Base-by-base conservation (phyloP, 2,797 vertebrate species). In the Erethizon dorsatum region DNA sequence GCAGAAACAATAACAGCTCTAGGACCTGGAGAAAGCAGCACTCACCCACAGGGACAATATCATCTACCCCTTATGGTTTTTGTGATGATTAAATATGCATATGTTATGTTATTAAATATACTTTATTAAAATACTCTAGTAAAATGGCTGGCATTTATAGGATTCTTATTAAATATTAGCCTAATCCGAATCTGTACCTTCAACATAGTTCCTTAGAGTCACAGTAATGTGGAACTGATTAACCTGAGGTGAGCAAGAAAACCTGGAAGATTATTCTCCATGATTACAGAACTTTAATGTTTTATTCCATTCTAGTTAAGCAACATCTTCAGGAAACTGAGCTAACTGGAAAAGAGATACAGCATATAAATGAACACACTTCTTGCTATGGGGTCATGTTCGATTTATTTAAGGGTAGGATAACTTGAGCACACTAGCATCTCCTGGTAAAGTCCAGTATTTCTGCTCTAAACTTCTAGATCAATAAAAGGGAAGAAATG, bases 401-500 rank as follows among this genome's bases (percentile, higher is more conserved):
- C 90, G 37, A 20, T 69, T 93, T 87, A 84, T 69, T 75, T 86
- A 87, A 83, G 47, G 33, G 17, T 71, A 37, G 41, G 69, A 20
- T 41, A 45, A 80, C 8, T n/a, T 75, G 12, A 88, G n/a, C 31
- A 83, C 12, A 65, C 2, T 26, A 54, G 37, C 3, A 10, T 52
- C 45, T 90, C 78, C 59, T 85, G 41, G 78, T 69, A 63, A 82
- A 88, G 41, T 69, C 31, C 67, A 65, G 28, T 63, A 78, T 78
- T 77, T 88, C 88, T 65, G 41, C 24, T 80, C 90, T 75, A 80
- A 45, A 89, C 82, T 56, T 45, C 75, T 31, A 71, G 20, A 52
- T 89, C 56, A 96, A 83, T 90, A 77, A 59, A 71, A 82, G 45
- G 52, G 12, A 26, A 90, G 90, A 90, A 88, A 50, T 13, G 12